Conservation (phyloP, 92 coral and sea anemone species). For the Epizoanthus stellaris region DNA sequence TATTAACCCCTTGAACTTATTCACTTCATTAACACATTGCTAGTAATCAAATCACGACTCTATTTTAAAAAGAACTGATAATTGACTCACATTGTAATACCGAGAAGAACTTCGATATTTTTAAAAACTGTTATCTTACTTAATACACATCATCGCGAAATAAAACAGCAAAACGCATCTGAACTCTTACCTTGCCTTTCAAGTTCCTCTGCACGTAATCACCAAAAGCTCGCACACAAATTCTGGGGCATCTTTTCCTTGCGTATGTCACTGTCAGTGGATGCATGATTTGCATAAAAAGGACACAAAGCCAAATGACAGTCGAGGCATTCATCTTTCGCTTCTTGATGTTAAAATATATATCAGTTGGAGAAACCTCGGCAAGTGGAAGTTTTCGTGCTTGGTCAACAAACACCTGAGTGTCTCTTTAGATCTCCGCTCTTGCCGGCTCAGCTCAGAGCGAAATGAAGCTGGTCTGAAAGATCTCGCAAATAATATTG, state of each 20-base stretch:
- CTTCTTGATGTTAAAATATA: neutral
- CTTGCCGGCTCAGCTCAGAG: neutral
- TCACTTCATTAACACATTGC: neutral
- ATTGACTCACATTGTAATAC: slow-evolving; percentile 5
- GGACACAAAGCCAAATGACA: neutral
- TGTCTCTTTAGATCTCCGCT: no score
- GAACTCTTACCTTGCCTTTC: slow-evolving; percentile 28
- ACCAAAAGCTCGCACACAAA: slow-evolving; percentile 3
- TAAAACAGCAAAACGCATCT: neutral
- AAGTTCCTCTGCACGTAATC: slow-evolving; percentile 16
- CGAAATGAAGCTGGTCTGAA: slow-evolving; percentile 6
- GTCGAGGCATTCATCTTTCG: slow-evolving; percentile 16
- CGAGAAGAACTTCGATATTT: neutral
- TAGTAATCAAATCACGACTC: neutral
- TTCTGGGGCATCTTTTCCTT: slow-evolving; percentile 25
- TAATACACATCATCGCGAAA: neutral
- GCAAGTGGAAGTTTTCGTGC: no score
- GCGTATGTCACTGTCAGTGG: neutral
- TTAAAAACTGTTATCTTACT: no score
- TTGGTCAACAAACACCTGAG: no score
- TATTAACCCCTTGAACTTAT: neutral
- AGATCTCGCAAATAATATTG: slow-evolving; percentile 6
- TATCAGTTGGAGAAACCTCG: no score
- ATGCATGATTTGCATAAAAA: slow-evolving; percentile 4
- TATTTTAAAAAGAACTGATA: slow-evolving; percentile 8